Conservation (phyloP, 1,140 invertebrate genomes). For the Elymnias hypermnestra region DNA sequence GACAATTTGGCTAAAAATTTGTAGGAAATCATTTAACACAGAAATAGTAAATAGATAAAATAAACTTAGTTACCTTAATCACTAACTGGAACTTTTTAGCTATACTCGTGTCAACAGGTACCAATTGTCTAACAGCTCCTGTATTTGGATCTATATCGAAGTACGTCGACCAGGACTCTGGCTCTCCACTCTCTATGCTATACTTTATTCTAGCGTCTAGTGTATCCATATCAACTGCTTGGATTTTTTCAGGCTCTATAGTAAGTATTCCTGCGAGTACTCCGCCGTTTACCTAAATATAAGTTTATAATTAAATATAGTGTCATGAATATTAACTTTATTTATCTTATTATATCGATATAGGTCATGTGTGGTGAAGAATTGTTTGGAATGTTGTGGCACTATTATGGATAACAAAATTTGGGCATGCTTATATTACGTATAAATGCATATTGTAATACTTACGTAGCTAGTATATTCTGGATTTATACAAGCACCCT, state of each 20-base stretch:
- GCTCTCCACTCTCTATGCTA: constrained; percentile 87
- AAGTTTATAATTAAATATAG: background rate
- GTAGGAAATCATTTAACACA: too few relatives aligned
- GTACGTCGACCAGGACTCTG: constrained; percentile 84
- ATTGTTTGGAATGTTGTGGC: too few relatives aligned
- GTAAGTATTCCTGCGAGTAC: constrained; percentile 87
- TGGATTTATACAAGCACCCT: constrained; percentile 88
- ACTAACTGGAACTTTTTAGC: constrained; percentile 81
- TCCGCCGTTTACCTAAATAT: constrained; percentile 85
- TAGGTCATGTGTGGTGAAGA: too few relatives aligned
- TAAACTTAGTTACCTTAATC: constrained; percentile 71
- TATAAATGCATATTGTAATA: too few relatives aligned
- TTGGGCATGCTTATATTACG: too few relatives aligned
- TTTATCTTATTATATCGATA: background rate
- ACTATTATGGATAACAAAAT: too few relatives aligned
- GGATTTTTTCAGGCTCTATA: constrained; percentile 91
- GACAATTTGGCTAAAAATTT: background rate
- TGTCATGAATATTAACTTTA: background rate
- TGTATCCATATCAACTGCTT: constrained; percentile 92
- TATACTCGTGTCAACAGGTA: constrained; percentile 86
- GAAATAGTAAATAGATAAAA: too few relatives aligned
- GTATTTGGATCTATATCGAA: constrained; percentile 89
- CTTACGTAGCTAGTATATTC: constrained; percentile 80
- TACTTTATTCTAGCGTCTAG: constrained; percentile 88
- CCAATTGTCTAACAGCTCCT: constrained; percentile 87